Percentiles rank a stretch among this genome's conserved stretches.
phyloP scores from a whole-genome alignment of 1,140 invertebrate genomes.

The Eriosoma lanigerum region DNA sequence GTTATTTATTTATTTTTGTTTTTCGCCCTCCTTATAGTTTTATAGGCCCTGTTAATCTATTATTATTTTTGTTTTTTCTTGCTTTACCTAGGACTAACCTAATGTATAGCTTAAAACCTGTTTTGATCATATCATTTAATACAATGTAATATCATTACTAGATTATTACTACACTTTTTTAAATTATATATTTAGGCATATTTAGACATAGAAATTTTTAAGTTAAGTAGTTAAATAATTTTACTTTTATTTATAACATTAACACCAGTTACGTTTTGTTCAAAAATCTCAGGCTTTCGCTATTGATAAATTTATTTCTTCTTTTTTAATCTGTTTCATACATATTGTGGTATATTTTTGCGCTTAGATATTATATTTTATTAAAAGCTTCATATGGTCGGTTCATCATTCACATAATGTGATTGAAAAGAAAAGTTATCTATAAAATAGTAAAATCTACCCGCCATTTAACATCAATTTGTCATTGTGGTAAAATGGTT shows the following conservation, averaged over 20 bases:
- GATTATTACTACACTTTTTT: slow-evolving; percentile 26
- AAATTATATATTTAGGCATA: background rate
- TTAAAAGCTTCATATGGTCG: slow-evolving; percentile 26
- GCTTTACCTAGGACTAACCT: slow-evolving; percentile 39
- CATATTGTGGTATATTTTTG: slow-evolving; percentile 35
- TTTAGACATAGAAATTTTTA: slow-evolving; percentile 46
- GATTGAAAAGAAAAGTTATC: slow-evolving; percentile 17
- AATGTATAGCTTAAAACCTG: slow-evolving; percentile 24
- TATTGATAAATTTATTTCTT: slow-evolving; percentile 52
- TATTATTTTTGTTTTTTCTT: slow-evolving; percentile 32
- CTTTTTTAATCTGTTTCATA: slow-evolving; percentile 42
- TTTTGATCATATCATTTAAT: slow-evolving; percentile 23
- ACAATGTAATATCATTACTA: slow-evolving; percentile 42
- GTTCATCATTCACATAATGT: background rate
- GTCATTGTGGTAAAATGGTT: slow-evolving; percentile 33
- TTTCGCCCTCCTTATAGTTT: slow-evolving; percentile 22
- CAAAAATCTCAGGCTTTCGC: slow-evolving; percentile 50
- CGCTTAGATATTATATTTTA: slow-evolving; percentile 31
- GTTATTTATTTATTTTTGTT: slow-evolving; percentile 40
- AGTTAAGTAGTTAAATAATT: slow-evolving; percentile 47
- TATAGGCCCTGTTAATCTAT: slow-evolving; percentile 48
- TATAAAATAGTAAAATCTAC: slow-evolving; percentile 11
- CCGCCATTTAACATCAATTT: slow-evolving; percentile 11
- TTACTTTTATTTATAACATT: slow-evolving; percentile 46
- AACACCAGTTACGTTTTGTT: slow-evolving; percentile 45